These are phyloP conservation scores for Crypturellus undulatus DNA, from an alignment of 2,113 vertebrate species.

Conservation along the genomic window DNA sequence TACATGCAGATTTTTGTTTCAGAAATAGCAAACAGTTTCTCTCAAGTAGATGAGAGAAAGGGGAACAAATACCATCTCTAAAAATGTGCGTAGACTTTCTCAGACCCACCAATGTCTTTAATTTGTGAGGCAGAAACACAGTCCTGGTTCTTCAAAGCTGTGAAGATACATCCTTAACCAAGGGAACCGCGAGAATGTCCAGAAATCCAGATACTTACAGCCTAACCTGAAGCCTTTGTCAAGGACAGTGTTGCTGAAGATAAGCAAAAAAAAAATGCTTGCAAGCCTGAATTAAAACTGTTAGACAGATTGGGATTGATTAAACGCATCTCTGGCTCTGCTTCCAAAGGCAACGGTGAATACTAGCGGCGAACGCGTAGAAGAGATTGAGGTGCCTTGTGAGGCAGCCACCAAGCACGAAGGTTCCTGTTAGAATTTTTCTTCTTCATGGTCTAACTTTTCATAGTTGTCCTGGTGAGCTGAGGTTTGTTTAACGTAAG, in stretches of 20 bases:
- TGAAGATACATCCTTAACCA: neutral
- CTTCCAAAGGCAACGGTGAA: fast-evolving
- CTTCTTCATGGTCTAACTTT: neutral
- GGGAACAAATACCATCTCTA: neutral
- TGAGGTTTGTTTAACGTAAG: neutral
- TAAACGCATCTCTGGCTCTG: neutral
- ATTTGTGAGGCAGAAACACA: neutral
- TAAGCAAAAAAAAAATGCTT: neutral
- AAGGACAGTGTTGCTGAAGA: neutral
- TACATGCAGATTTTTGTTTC: neutral
- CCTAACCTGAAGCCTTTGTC: neutral
- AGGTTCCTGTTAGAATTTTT: neutral
- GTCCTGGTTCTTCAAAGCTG: neutral
- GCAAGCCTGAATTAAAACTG: neutral
- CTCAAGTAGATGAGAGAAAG: neutral
- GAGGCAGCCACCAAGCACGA: neutral
- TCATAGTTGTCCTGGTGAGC: neutral
- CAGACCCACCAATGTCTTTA: neutral
- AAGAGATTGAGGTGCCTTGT: neutral
- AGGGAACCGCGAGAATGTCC: neutral
- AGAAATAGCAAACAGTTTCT: neutral
- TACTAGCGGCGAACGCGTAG: neutral
- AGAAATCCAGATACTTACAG: neutral
- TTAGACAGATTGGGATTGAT: neutral
- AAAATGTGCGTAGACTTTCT: neutral